Base-by-base conservation (phyloP, 1,140 invertebrate genomes). In the Brachionus paranguensis region DNA sequence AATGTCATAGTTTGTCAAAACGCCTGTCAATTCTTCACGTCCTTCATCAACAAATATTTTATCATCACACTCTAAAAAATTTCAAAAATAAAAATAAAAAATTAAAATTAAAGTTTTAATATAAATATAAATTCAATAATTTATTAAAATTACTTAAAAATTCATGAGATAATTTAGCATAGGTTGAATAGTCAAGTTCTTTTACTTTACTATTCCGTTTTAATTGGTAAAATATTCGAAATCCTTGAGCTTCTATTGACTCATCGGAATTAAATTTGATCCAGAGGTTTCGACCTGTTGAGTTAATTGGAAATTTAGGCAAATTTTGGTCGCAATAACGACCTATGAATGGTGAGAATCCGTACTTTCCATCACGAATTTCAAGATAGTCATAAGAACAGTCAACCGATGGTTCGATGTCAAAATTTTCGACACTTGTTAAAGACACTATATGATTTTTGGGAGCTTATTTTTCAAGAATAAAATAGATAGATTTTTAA, bases 241-340 rank as follows among this genome's bases (percentile, higher is more conserved):
- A 81, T 8, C 78, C 78, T 17, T 33, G 27, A 14, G n/a, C 37
- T 68, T 81, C 24, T 27, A 81, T 81, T 27, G 78, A 64, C 33
- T 81, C 81, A 55, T 84, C 81, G 3, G 81, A 45, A 8, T 70
- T 43, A 41, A 84, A 84, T 50, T 53, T 84, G n/a, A 84, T 47
- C 81, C 81, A 84, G 10, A 84, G 65, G 24, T 53, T 37, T 68
- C 65, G 4, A 37, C 43, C 64, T 14, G 60, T 29, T 2, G 81
- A 84, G 11, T 53, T n/a, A 29, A 84, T 84, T 37, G 65, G 60
- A 47, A 70, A 68, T 84, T 43, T 47, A 3, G 68, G 64, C 14
- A 43, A 17, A 14, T 70, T 72, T 41, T 4, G n/a, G 12, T 68
- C 27, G 29, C 81, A 84, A 24, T 47, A 84, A 47, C 27, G 27